Base-by-base conservation (phyloP, 2,113 vertebrate species). In the Lipophrys pholis region DNA sequence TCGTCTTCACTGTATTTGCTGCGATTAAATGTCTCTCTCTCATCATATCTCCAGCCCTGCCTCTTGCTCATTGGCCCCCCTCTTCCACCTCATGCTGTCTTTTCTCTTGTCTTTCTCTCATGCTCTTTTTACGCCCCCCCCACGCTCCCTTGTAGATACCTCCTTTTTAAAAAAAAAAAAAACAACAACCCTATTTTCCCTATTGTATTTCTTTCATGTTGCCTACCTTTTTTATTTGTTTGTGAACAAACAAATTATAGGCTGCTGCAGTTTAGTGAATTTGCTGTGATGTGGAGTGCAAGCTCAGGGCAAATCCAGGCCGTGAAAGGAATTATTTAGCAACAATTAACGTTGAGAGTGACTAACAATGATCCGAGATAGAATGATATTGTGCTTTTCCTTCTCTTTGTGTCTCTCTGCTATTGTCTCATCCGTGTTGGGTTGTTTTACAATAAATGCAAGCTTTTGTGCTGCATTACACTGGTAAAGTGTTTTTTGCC, bases 241-340 rank as follows among this genome's bases (percentile, higher is more conserved):
- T 50, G 69, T 81, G 81, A 71, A 35, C 69, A 76, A 58, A 78
- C 60, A 74, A 71, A 83, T 72, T 68, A 59, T 54, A 54, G 21
- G n/a, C 71, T 68, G 46, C 35, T 78, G 3, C 68, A 80, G 11
- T 70, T 5, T 40, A 46, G 39, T 21, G 45, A 53, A 21, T 59
- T 45, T 53, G 38, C 16, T 55, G 41, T 78, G 66, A 84, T 62
- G 73, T 45, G 17, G 30, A n/a, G 48, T 52, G 15, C 42, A 41
- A 17, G 15, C 55, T 11, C 6, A 0, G 65, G 36, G 50, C 41
- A 81, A 66, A 55, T 45, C 12, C 17, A 30, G 67, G 43, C 21
- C 30, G 41, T 61, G 73, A 76, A 52, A 21, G 51, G 58, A 76
- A 78, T 61, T 78, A 76, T 84, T 82, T 63, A 60, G 40, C 6